Percentiles rank a stretch among this genome's conserved stretches.
Conservation (phyloP, 2,888 invertebrate genomes). For the Leuctra nigra region DNA sequence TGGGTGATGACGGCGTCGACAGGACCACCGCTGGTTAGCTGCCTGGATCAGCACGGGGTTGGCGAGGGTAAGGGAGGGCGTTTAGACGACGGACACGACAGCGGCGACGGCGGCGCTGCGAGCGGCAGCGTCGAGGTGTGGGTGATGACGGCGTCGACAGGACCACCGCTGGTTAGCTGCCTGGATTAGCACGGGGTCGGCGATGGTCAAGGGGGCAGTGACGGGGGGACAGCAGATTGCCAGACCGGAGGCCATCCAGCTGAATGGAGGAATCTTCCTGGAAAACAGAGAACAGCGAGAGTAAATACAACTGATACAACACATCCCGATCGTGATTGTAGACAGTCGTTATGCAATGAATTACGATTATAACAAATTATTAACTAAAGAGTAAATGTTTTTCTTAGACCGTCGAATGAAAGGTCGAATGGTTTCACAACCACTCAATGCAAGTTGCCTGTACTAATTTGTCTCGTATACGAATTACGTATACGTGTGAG, state of each 20-base stretch:
- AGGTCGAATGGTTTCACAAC: no score
- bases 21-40: constrained; percentile 21
- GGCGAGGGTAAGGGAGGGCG: constrained; percentile 1
- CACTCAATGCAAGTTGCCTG: no score
- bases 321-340: no score
- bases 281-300: no score
- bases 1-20: no score
- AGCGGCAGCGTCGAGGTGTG: constrained; percentile 24
- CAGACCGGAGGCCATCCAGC: constrained; percentile 30
- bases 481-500: no score
- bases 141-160: constrained; percentile 24
- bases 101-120: constrained; percentile 27
- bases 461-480: no score
- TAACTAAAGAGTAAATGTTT: no score
- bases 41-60: constrained; percentile 17
- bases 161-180: constrained; percentile 25
- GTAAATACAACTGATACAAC: no score
- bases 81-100: constrained; percentile 27
- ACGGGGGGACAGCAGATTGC: constrained; percentile 16
- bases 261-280: constrained; percentile 34
- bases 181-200: constrained; percentile 12
- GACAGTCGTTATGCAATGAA: no score
- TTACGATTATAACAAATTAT: no score
- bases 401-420: no score
- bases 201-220: neutral